Percentiles rank a stretch among this genome's conserved stretches.
Conservation (phyloP, 2,113 vertebrate genomes). For the Gorsachius goisagi region DNA sequence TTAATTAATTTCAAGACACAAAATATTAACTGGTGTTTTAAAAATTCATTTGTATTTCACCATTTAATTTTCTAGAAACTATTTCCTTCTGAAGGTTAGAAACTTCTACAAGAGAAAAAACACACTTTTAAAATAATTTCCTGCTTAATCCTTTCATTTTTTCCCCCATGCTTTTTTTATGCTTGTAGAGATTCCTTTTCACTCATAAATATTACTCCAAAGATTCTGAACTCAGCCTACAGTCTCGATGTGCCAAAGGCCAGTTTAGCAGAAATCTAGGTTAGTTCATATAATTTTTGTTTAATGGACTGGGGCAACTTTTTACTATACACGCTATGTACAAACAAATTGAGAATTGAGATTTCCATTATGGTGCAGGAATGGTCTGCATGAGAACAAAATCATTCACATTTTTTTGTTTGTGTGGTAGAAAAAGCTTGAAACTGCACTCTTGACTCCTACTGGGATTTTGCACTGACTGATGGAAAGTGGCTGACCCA, state of each 20-base stretch:
- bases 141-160: background rate
- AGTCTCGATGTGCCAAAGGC: background rate
- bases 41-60: constrained; percentile 34
- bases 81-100: background rate
- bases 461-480: background rate
- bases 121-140: background rate
- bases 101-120: background rate
- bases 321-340: background rate
- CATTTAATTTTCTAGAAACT: constrained; percentile 10
- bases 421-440: background rate
- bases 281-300: background rate
- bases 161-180: background rate
- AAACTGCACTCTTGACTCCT: background rate
- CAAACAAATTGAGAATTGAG: background rate
- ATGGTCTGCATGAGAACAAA: background rate
- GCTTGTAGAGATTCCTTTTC: background rate
- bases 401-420: background rate
- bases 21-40: constrained; percentile 36
- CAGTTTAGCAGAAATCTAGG: background rate
- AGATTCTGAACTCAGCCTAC: background rate
- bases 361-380: background rate
- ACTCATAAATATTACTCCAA: background rate
- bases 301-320: background rate
- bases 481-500: background rate
- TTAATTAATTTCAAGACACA: constrained; percentile 56